Percentiles rank a stretch among this genome's conserved stretches.
Conservation (phyloP, 2,113 vertebrate genomes). For the Nipponia nippon region DNA sequence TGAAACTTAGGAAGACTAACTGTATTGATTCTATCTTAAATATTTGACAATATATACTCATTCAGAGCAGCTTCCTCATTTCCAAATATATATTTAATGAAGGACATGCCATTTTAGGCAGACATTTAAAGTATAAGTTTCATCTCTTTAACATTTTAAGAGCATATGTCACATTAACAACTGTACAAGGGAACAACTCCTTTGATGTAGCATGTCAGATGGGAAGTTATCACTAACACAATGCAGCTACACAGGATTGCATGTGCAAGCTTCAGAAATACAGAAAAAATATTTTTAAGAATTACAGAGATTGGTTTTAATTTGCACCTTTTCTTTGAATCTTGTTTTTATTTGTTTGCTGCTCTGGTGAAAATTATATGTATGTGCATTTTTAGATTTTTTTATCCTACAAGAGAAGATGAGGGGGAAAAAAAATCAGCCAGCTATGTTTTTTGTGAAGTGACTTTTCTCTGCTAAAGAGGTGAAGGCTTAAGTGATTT, state of each 20-base stretch:
- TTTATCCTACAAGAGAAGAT: neutral
- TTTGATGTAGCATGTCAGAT: neutral
- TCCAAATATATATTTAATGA: slow-evolving; percentile 35
- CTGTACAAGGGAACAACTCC: neutral
- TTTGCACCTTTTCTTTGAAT: neutral
- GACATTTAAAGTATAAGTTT: neutral
- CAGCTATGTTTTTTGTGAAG: neutral
- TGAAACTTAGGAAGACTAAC: neutral
- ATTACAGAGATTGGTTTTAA: neutral
- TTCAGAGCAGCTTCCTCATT: neutral
- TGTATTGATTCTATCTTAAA: slow-evolving; percentile 14
- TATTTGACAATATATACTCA: slow-evolving; percentile 6
- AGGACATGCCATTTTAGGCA: neutral
- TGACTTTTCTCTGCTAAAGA: neutral
- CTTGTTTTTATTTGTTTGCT: neutral
- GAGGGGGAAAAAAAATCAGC: neutral
- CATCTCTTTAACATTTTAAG: neutral
- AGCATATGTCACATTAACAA: neutral
- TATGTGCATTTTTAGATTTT: neutral
- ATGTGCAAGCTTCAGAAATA: neutral
- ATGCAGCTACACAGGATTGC: neutral
- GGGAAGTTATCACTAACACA: neutral
- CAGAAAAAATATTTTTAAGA: neutral
- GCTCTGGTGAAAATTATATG: neutral
- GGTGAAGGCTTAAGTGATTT: neutral